phyloP scores from a whole-genome alignment of 2,888 invertebrate species.

The Fragum sueziense region DNA sequence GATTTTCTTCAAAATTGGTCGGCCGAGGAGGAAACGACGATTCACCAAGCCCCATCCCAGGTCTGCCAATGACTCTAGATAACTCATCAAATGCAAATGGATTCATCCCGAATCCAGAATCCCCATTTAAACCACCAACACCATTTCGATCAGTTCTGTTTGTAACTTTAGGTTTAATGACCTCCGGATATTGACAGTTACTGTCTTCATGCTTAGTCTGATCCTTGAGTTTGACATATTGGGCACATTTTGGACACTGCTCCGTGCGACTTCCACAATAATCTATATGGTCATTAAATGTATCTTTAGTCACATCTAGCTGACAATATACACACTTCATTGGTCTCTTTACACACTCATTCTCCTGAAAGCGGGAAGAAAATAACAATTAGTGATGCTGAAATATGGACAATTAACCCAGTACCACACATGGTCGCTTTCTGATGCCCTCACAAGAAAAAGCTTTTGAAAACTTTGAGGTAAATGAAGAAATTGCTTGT shows the following conservation, averaged over 20 bases:
- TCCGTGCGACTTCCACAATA: constrained; percentile 90
- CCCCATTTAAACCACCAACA: not conserved
- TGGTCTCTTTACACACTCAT: constrained; percentile 85
- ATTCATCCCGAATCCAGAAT: constrained; percentile 15
- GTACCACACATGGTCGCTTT: no score
- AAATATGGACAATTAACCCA: no score
- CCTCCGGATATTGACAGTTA: constrained; percentile 70
- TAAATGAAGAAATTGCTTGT: no score
- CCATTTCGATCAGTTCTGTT: constrained; percentile 7
- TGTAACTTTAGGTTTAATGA: constrained; percentile 48
- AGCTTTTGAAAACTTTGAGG: no score
- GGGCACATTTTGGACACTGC: constrained; percentile 87
- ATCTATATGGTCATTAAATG: constrained; percentile 86
- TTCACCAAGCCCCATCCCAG: not conserved
- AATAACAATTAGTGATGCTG: no score
- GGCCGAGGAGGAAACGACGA: not conserved
- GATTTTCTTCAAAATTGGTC: not conserved
- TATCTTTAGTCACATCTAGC: constrained; percentile 86
- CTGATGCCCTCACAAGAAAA: no score
- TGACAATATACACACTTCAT: constrained; percentile 87
- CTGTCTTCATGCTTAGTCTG: constrained; percentile 86
- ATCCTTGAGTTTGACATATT: constrained; percentile 88
- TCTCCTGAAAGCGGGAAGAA: constrained; percentile 83
- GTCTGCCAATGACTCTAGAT: constrained; percentile 31
- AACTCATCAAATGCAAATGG: constrained; percentile 49